These are phyloP conservation scores for Cygnus atratus DNA, from an alignment of 2,113 vertebrate genomes.

Conservation along the genomic window DNA sequence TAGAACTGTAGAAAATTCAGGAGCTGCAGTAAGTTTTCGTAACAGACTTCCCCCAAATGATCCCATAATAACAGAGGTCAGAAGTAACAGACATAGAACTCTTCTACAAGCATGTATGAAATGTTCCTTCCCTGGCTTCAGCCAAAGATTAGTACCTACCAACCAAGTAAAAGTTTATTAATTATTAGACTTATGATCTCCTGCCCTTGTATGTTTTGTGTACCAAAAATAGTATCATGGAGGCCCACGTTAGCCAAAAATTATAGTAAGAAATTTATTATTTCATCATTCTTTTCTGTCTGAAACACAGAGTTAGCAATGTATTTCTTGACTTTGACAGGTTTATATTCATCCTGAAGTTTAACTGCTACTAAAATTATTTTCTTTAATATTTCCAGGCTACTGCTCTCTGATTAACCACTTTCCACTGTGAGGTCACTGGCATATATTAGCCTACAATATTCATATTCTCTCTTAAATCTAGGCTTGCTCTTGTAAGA, in stretches of 20 bases:
- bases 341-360: not conserved
- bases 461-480: not conserved
- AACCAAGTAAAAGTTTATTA: not conserved
- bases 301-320: not conserved
- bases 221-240: too few relatives aligned
- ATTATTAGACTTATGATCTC: not conserved
- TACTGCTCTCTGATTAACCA: not conserved
- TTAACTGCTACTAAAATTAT: not conserved
- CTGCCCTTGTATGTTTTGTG: too few relatives aligned
- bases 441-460: not conserved
- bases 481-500: not conserved
- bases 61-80: not conserved
- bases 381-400: not conserved
- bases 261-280: not conserved
- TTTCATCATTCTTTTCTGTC: not conserved
- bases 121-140: not conserved
- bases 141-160: not conserved
- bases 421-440: not conserved
- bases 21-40: not conserved
- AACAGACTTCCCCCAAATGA: not conserved
- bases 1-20: not conserved
- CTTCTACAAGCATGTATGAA: not conserved
- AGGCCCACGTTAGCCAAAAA: not conserved
- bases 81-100: not conserved
- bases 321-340: not conserved